phyloP scores from a whole-genome alignment of 2,113 vertebrate species.

The Menidia beryllina region DNA sequence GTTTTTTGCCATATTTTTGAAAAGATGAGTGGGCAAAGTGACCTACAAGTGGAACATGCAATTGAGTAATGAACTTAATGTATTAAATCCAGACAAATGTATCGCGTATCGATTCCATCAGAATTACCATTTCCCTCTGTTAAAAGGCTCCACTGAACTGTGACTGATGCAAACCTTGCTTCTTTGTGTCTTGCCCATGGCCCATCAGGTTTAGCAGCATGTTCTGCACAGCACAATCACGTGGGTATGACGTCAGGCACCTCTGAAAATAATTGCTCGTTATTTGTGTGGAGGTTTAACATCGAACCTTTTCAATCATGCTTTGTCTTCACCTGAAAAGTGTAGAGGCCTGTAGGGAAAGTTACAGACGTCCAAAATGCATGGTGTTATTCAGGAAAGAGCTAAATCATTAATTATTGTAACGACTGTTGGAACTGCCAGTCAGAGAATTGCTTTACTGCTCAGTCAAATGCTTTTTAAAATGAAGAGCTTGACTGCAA shows the following conservation, averaged over 20 bases:
- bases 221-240: constrained; percentile 18
- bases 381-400: constrained; percentile 5
- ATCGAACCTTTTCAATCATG: constrained; percentile 6
- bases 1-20: neutral
- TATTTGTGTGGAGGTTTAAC: constrained; percentile 7
- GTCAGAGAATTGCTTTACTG: constrained; percentile 54
- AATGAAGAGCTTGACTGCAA: constrained; percentile 25
- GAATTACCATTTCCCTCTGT: constrained; percentile 16
- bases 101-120: constrained; percentile 9
- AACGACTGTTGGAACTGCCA: constrained; percentile 19
- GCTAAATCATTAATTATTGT: constrained; percentile 47
- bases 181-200: neutral
- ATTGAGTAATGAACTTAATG: constrained; percentile 24
- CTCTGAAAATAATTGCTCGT: constrained; percentile 24
- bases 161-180: neutral
- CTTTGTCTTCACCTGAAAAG: constrained; percentile 35
- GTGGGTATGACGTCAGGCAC: constrained; percentile 13
- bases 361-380: constrained; percentile 2
- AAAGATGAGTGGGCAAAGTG: neutral
- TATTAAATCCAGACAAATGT: constrained; percentile 18
- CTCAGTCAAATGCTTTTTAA: constrained; percentile 50
- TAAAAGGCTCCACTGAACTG: constrained; percentile 14
- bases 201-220: constrained; percentile 11
- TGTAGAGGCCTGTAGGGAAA: constrained; percentile 23
- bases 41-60: constrained; percentile 9